These are phyloP conservation scores for Notoglanidium macrostoma DNA, from an alignment of 2,797 vertebrate genomes.

Conservation along the genomic window DNA sequence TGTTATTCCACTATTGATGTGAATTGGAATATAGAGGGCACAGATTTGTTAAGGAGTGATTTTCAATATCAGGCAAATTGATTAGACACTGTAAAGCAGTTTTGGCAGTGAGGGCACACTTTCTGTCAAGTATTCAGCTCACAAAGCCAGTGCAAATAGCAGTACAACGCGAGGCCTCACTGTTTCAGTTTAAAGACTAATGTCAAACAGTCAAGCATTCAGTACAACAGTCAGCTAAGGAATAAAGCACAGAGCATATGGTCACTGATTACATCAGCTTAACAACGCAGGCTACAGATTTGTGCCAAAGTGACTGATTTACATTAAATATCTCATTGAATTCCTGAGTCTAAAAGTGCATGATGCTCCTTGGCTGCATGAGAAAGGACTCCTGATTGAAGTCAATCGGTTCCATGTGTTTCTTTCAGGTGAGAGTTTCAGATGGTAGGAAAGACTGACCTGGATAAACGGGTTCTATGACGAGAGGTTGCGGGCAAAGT, in stretches of 20 bases:
- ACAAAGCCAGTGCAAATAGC: constrained; percentile 2
- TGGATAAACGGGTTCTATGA: constrained; percentile 29
- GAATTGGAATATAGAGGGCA: neutral
- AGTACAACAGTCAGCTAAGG: constrained; percentile 27
- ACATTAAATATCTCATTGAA: constrained; percentile 49
- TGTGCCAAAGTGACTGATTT: constrained; percentile 48
- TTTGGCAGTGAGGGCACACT: neutral
- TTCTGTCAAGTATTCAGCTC: neutral
- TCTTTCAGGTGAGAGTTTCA: constrained; percentile 44
- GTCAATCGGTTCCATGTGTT: constrained; percentile 55
- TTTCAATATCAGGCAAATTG: neutral
- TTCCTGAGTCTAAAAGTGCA: constrained; percentile 39
- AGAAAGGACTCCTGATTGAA: constrained; percentile 52
- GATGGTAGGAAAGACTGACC: constrained; percentile 40
- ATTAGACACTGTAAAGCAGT: constrained; percentile 10
- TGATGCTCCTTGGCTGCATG: constrained; percentile 40
- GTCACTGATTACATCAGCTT: constrained; percentile 46
- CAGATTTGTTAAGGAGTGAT: constrained; percentile 6
- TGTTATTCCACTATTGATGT: constrained; percentile 1
- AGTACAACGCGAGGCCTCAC: neutral
- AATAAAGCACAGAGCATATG: constrained; percentile 28
- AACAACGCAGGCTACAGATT: constrained; percentile 24
- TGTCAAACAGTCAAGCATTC: constrained; percentile 36
- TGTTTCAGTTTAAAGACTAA: constrained; percentile 34
- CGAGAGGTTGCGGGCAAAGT: neutral